Base-by-base conservation (phyloP, 2,113 vertebrate genomes). In the Labeo rohita region DNA sequence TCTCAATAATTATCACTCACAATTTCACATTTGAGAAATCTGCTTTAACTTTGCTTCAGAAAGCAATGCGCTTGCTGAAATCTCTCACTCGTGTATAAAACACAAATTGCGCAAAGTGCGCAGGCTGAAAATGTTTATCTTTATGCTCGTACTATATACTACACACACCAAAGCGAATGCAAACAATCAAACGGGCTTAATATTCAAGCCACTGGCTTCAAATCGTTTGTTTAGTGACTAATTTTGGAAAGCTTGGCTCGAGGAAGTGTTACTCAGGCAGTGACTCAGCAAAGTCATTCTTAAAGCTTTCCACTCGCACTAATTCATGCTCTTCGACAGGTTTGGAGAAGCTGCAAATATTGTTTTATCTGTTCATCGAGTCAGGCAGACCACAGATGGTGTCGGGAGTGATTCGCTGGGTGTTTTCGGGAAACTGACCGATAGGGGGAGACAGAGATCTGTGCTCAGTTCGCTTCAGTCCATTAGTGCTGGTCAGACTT, bases 371-470 rank as follows among this genome's bases (percentile, higher is more conserved):
- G 6, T 70, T 54, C 6, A 28, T 70, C 6, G 50, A 83, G 63
- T n/a, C 28, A 3, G 45, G n/a, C 43, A 80, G 59, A 21, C 77
- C 15, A 47, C 56, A 63, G 59, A 50, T 50, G 39, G 36, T 23
- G 18, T 61, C 36, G 39, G 52, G 18, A 34, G 36, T 52, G 34
- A 68, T 34, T 12, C 18, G 11, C 39, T 52, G 28, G 18, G 16
- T 63, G n/a, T 65, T 18, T n/a, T 36, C 89, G 6, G 65, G 1
- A 2, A 45, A 79, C 3, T 88, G 34, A 80, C 88, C 94, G 92
- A 94, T 92, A 96, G 97, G 93, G 94, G 96, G 96, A 94, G 94
- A 95, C 96, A 96, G 91, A 93, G 91, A 93, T 92, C 92, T 93
- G 68, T 45, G 82, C 49, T 84, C 66, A 21, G 68, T 23, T 54